phyloP scores from a whole-genome alignment of 2,113 vertebrate genomes.

The Amia ocellicauda region DNA sequence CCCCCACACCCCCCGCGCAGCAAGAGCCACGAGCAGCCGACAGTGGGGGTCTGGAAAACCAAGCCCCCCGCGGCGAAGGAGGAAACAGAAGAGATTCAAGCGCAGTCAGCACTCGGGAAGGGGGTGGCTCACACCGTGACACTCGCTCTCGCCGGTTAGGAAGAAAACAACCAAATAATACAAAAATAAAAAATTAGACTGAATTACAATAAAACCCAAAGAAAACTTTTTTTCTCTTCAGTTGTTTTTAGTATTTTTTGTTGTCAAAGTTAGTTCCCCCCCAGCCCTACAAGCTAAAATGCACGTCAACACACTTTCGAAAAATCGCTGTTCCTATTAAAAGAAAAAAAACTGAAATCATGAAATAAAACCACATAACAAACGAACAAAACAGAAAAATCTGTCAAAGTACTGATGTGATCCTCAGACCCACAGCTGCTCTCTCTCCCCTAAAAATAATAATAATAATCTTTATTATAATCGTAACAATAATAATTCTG shows the following conservation, averaged over 20 bases:
- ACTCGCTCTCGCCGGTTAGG: constrained; percentile 28
- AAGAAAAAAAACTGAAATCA: too few relatives aligned
- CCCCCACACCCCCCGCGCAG: constrained; percentile 26
- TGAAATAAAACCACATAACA: too few relatives aligned
- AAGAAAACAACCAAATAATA: constrained; percentile 15
- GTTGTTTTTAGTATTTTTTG: constrained; percentile 35
- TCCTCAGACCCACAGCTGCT: not conserved
- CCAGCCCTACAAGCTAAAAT: constrained; percentile 19
- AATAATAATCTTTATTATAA: constrained; percentile 6
- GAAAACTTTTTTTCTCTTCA: constrained; percentile 5
- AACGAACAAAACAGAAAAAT: constrained; percentile 15
- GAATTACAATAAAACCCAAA: too few relatives aligned
- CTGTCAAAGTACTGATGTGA: not conserved
- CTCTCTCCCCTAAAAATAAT: constrained; percentile 10
- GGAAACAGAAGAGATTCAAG: too few relatives aligned
- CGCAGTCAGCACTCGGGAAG: too few relatives aligned
- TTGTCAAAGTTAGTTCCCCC: not conserved
- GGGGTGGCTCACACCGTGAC: too few relatives aligned
- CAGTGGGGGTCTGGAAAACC: constrained; percentile 28
- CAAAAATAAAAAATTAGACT: constrained; percentile 18
- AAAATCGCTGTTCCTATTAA: too few relatives aligned
- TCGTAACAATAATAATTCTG: not conserved
- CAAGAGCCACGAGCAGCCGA: constrained; percentile 30
- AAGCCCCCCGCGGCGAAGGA: too few relatives aligned
- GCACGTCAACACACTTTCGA: not conserved